Base-by-base conservation (phyloP, 2,888 invertebrate genomes). In the Pammene fasciana region DNA sequence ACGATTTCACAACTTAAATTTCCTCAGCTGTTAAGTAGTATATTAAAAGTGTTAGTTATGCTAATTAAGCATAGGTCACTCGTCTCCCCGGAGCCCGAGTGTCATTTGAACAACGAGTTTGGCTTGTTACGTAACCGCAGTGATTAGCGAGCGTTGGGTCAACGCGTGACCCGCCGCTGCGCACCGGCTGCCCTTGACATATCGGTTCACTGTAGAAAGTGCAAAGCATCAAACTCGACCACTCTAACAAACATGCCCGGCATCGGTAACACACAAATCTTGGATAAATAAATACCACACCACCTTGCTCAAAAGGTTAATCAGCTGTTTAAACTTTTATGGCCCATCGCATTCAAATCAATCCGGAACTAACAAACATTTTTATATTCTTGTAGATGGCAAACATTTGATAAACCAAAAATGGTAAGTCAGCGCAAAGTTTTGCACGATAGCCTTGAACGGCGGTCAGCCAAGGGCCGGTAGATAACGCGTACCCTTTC, bases 181-280 rank as follows among this genome's bases (percentile, higher is more conserved):
- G 76, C 76, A 80, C 83, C 74, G 71, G 86, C 75, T 82, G 88
- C 82, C 92, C 91, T 92, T 92, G 92, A 90, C 90, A 90, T 87
- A 89, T 87, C 83, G 81, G 78, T 77, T 78, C 75, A 77, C 73
- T 77, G 80, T 89, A 88, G 90, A 90, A 89, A 90, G 90, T 88
- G 80, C 80, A 80, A 82, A 82, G 68, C 80, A 81, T 82, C 82
- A 76, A 80, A 80, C 74, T 76, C 76, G 75, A 77, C 72, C 75
- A 70, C 67, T 78, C 72, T 70, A 75, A 75, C 72, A 72, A 52
- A 60, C 45, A 54, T 54, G 14, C 26, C 64, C 13, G 36, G 45
- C n/a, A 8, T 38, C 13, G 34, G 34, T 4, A 14, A 50, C 34
- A 14, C 16, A 61, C 34, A 16, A 26, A 61, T 14, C 6, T 13